Evolutionary conservation across 2,888 invertebrate species (phyloP).

Genomic region (Eupithecia exiguata): DNA sequence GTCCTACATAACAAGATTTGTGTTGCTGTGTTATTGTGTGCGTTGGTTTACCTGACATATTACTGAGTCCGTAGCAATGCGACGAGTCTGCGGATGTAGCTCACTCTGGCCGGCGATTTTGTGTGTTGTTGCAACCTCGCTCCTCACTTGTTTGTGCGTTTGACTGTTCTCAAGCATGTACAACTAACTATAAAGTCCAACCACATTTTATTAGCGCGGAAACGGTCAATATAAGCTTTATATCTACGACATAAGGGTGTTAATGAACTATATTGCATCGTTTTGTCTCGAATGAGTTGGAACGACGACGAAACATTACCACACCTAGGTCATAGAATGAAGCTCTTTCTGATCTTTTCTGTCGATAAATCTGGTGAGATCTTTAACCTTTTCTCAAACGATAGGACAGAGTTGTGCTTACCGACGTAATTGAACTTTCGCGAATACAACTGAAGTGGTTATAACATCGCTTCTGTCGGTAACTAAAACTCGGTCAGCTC

Average conservation of each 20-base stretch:
- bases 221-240: not conserved
- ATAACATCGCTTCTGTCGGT: not conserved
- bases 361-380: not conserved
- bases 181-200: slow-evolving; percentile 12
- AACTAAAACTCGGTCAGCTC: not conserved
- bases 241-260: not conserved
- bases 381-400: not conserved
- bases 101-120: slow-evolving; percentile 82
- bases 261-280: not conserved
- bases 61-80: slow-evolving; percentile 69
- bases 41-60: slow-evolving; percentile 57
- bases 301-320: not conserved
- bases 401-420: not conserved
- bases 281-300: not conserved
- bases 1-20: not conserved
- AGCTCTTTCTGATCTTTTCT: not conserved
- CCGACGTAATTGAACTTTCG: not conserved
- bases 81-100: slow-evolving; percentile 59
- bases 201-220: not conserved
- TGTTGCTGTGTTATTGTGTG: slow-evolving; percentile 43
- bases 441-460: not conserved
- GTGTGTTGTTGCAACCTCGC: slow-evolving; percentile 76
- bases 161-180: slow-evolving; percentile 71
- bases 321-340: not conserved
- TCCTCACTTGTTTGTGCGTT: slow-evolving; percentile 64